Evolutionary conservation across 2,113 vertebrate genomes (phyloP).

Genomic region (Promerops cafer): DNA sequence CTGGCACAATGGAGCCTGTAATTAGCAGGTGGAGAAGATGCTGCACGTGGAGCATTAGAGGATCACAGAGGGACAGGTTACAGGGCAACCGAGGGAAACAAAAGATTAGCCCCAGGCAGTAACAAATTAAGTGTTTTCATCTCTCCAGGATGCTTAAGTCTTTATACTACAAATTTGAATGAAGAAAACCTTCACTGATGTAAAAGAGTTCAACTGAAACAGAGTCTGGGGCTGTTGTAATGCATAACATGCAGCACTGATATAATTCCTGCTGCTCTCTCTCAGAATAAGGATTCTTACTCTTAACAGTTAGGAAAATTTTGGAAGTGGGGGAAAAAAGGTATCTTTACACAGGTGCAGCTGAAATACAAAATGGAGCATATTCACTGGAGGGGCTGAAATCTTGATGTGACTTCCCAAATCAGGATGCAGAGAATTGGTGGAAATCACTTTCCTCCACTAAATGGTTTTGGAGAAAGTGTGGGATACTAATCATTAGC

Average conservation of each 20-base stretch:
- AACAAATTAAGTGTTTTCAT: not conserved
- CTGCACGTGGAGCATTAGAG: not conserved
- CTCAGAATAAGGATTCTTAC: not conserved
- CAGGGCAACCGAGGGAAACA: not conserved
- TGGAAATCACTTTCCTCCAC: not conserved
- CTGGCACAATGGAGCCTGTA: conserved; percentile 35
- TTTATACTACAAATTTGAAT: not conserved
- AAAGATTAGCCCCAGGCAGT: not conserved
- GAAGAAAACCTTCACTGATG: not conserved
- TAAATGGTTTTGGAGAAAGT: not conserved
- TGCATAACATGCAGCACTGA: not conserved
- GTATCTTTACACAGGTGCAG: not conserved
- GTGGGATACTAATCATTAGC: not conserved
- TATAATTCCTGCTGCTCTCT: not conserved
- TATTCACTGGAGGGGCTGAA: not conserved
- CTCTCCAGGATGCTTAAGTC: not conserved
- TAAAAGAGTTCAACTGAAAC: not conserved
- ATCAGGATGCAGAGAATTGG: not conserved
- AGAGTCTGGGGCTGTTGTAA: not conserved
- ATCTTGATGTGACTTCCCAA: not conserved
- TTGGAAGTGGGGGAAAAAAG: not conserved
- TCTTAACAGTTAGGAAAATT: not conserved
- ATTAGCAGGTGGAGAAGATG: conserved; percentile 17
- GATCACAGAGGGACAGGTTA: not conserved
- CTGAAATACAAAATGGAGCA: not conserved